These are phyloP conservation scores for Onychomys torridus DNA, from an alignment of 2,797 vertebrate species.

Conservation along the genomic window DNA sequence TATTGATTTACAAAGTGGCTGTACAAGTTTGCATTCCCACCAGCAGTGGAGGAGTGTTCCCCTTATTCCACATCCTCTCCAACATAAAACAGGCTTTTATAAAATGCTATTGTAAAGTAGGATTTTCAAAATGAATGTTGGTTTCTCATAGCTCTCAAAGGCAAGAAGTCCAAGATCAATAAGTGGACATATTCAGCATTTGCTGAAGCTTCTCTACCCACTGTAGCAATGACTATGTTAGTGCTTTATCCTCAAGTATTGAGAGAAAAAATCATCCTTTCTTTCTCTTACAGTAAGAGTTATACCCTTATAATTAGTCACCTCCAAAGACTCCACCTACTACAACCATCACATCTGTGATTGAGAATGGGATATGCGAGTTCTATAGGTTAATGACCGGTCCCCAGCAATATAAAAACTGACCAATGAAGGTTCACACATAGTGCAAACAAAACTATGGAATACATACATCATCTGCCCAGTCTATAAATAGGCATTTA, in stretches of 20 bases:
- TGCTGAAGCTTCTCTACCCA: accelerated
- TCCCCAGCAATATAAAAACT: neutral
- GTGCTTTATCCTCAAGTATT: neutral
- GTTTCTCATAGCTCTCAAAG: neutral
- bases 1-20: no score
- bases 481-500: neutral
- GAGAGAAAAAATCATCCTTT: neutral
- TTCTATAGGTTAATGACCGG: neutral
- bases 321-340: neutral
- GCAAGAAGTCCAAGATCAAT: neutral
- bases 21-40: no score
- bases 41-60: no score
- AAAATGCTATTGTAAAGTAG: neutral
- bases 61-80: no score
- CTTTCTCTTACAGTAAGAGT: neutral
- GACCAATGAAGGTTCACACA: neutral
- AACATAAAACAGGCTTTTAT: neutral
- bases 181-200: neutral
- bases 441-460: neutral
- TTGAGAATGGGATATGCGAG: neutral
- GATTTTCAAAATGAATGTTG: neutral
- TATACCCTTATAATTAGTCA: neutral
- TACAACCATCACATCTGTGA: neutral
- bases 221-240: neutral
- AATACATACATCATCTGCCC: accelerated